Percentiles rank a stretch among this genome's conserved stretches.
These are phyloP conservation scores for Drosophila basisetae DNA, from an alignment of 2,888 invertebrate species.

Conservation along the genomic window DNA sequence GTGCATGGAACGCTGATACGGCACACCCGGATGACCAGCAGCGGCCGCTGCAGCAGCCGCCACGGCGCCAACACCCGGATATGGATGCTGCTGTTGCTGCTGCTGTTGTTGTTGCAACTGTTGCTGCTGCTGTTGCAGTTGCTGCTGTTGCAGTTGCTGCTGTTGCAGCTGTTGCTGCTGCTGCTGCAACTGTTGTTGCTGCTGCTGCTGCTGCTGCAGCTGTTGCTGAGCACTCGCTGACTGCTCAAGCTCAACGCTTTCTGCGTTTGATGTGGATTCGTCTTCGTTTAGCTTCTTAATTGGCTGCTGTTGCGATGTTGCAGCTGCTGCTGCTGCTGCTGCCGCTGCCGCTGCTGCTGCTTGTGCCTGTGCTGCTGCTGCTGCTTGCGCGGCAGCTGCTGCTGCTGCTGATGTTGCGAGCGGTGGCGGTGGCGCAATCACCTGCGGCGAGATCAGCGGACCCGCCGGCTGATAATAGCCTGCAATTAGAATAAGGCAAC, in stretches of 20 bases:
- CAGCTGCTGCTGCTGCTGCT: conserved; percentile 42
- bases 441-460: conserved; percentile 91
- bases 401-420: conserved; percentile 57
- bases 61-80: conserved; percentile 76
- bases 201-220: conserved; percentile 38
- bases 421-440: conserved; percentile 83
- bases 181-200: conserved; percentile 58
- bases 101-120: conserved; percentile 62
- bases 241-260: neutral
- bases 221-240: conserved; percentile 20
- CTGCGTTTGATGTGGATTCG: conserved; percentile 48
- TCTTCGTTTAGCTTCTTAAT: conserved; percentile 78
- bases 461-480: conserved; percentile 97
- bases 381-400: conserved; percentile 46
- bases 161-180: conserved; percentile 50
- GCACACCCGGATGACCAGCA: conserved; percentile 82
- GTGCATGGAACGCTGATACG: conserved; percentile 84
- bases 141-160: neutral
- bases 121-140: conserved; percentile 71
- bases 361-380: conserved; percentile 66
- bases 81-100: conserved; percentile 77
- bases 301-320: conserved; percentile 56
- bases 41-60: conserved; percentile 84
- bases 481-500: conserved; percentile 83
- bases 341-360: conserved; percentile 62